Conservation (phyloP, 2,113 vertebrate species). For the Serinus canaria region DNA sequence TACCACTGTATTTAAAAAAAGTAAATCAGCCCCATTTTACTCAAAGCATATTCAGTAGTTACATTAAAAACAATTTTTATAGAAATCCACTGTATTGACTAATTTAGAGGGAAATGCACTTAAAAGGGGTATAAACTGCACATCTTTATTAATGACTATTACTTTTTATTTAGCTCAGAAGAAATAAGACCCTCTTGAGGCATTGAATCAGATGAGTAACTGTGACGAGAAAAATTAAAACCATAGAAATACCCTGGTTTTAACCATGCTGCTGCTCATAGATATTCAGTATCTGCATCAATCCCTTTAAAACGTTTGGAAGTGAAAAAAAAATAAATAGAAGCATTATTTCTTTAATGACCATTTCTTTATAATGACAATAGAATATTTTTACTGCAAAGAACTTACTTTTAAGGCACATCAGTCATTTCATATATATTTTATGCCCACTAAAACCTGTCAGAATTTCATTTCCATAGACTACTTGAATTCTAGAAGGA, state of each 20-base stretch:
- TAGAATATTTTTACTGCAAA: background rate
- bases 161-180: constrained; percentile 10
- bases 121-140: background rate
- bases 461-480: background rate
- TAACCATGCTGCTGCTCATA: background rate
- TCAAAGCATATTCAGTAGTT: constrained; percentile 4
- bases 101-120: constrained; percentile 49
- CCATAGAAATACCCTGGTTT: background rate
- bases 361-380: background rate
- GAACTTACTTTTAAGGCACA: constrained; percentile 62
- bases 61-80: constrained; percentile 20
- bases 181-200: background rate
- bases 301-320: background rate
- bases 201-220: background rate
- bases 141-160: constrained; percentile 28
- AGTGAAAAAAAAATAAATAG: background rate
- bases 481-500: background rate
- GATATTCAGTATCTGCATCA: background rate
- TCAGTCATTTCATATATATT: constrained; percentile 21
- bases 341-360: background rate
- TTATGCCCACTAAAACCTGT: background rate
- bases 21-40: constrained; percentile 27
- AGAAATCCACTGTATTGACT: constrained; percentile 28
- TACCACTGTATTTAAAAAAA: constrained; percentile 20
- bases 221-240: constrained; percentile 1